Evolutionary conservation across 2,888 invertebrate species (phyloP), one percentile per base, ranked within the genome.

Genomic region (Trilocha varians): DNA sequence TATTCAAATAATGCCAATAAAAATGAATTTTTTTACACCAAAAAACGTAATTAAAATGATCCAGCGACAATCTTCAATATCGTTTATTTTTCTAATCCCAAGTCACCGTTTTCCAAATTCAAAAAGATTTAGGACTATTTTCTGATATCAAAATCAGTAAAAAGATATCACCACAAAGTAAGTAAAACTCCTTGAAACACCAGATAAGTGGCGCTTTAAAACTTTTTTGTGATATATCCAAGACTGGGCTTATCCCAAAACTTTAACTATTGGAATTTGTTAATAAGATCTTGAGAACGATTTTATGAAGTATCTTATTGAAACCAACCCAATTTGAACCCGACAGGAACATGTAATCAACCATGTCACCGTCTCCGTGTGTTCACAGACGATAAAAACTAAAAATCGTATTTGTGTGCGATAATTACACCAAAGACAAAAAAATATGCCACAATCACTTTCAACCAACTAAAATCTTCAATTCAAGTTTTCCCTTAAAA

Each of bases 1-100:
- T 68, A 70, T 57, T 57, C 58, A 64, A 70, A 65, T 56, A 68
- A 66, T 65, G 64, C 65, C 67, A 56, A 65, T 65, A 59, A 65
- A 52, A 58, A 45, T 43, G 58, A 53, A 55, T 54, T 40, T 56
- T 61, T 61, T 57, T 59, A 62, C 32, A 38, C 16, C 14, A 16
- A 38, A 38, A 34, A 38, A 38, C 38, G 3, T 15, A 16, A 38
- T 32, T 38, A 38, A 25, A 9, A 25, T 25, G 25, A 25, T 1
- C 8, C 6, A 25, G 5, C 3, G 25, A 25, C 11, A 25, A 6
- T 6, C 11, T 6, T 11, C 8, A 25, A 5, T 11, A 25, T 25
- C 25, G 25, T 25, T 25, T 25, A 11, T 25, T 11, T 25, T 25
- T 9, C 6, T 25, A 25, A 25, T 2, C 25, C n/a, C 25, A 25